phyloP scores from a whole-genome alignment of 2,113 vertebrate genomes.

The Amphiprion percula region DNA sequence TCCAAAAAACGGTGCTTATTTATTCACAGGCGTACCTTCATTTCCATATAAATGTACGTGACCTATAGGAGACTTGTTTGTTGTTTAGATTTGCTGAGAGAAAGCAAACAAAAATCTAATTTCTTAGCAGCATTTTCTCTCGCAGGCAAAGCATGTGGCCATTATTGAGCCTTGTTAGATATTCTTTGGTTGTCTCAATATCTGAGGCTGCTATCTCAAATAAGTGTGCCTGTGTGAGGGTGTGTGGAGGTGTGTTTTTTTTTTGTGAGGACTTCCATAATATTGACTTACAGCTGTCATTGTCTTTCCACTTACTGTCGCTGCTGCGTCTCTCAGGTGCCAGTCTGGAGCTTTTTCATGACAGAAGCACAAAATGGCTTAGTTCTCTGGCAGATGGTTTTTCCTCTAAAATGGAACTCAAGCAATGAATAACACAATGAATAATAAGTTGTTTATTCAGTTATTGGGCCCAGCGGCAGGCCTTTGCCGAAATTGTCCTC shows the following conservation, averaged over 20 bases:
- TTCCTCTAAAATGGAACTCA: conserved; percentile 33
- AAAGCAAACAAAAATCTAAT: conserved; percentile 64
- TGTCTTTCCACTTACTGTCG: conserved; percentile 50
- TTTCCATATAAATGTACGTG: conserved; percentile 77
- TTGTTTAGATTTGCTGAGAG: conserved; percentile 49
- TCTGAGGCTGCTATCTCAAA: conserved; percentile 52
- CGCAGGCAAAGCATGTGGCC: not conserved
- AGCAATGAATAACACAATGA: conserved; percentile 51
- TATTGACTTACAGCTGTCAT: conserved; percentile 58
- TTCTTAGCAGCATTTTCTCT: conserved; percentile 44
- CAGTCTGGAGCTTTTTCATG: conserved; percentile 14
- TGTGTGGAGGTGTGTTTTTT: not conserved
- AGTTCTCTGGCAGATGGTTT: conserved; percentile 46
- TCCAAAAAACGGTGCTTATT: conserved; percentile 55
- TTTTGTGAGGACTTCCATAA: conserved; percentile 33
- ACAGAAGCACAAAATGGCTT: conserved; percentile 54
- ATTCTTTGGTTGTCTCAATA: conserved; percentile 31
- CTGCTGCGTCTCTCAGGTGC: conserved; percentile 50
- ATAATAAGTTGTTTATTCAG: conserved; percentile 63
- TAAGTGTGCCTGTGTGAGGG: conserved; percentile 1
- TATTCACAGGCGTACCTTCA: conserved; percentile 64
- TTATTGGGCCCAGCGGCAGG: conserved; percentile 30
- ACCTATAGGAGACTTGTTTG: conserved; percentile 60
- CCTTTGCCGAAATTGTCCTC: conserved; percentile 27
- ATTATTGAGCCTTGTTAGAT: conserved; percentile 34